Evolutionary conservation across 92 coral and sea anemone genomes (phyloP).

Genomic region (Metridium senile): DNA sequence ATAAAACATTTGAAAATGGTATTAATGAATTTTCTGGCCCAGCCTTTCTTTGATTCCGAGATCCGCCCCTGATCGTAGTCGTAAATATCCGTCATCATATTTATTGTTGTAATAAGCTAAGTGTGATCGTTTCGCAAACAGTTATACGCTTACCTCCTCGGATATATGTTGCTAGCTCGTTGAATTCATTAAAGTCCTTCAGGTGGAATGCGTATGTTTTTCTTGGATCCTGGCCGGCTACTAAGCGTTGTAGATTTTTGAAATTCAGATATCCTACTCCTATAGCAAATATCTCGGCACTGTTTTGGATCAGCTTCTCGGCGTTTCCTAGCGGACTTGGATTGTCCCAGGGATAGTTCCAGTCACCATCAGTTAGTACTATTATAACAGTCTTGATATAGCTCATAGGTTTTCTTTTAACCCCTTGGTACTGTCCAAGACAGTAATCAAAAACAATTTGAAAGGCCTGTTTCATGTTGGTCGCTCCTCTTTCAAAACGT

Average conservation of each 20-base stretch:
- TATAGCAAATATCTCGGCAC: constrained; percentile 63
- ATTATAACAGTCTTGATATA: constrained; percentile 57
- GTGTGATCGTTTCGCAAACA: no score
- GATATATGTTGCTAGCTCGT: constrained; percentile 69
- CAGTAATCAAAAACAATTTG: constrained; percentile 41
- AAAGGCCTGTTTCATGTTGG: constrained; percentile 71
- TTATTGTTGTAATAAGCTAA: no score
- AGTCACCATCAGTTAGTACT: constrained; percentile 68
- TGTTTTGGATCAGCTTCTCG: not conserved
- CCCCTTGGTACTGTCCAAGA: constrained; percentile 23
- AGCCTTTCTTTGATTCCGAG: no score
- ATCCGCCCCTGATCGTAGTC: no score
- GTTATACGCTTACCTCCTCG: constrained; percentile 66
- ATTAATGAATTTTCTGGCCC: no score
- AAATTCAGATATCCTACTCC: constrained; percentile 63
- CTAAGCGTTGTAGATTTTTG: constrained; percentile 13
- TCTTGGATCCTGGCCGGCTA: constrained; percentile 25
- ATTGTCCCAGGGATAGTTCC: constrained; percentile 52
- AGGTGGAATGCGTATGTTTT: constrained; percentile 59
- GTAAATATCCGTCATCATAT: no score
- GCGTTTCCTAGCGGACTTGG: constrained; percentile 51
- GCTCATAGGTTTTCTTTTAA: constrained; percentile 33
- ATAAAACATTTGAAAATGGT: no score
- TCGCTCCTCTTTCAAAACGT: constrained; percentile 25
- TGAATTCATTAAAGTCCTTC: constrained; percentile 52